These are phyloP conservation scores for Aphelinus atriplicis DNA, from an alignment of 1,140 invertebrate species.

Conservation along the genomic window DNA sequence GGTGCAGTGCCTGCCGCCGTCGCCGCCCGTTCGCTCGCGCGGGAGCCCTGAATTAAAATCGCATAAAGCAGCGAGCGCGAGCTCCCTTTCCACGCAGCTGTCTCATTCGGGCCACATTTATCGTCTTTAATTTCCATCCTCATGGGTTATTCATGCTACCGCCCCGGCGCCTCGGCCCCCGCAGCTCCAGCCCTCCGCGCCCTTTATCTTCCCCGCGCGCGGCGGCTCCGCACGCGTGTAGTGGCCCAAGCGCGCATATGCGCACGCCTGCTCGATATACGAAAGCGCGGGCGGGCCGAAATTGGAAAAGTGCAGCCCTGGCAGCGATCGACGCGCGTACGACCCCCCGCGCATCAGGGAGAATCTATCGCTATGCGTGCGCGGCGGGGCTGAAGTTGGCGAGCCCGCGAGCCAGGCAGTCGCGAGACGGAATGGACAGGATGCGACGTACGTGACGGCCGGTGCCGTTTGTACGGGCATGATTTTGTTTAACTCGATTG, in stretches of 20 bases:
- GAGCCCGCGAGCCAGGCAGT: too few relatives aligned
- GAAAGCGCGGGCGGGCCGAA: too few relatives aligned
- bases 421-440: too few relatives aligned
- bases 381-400: too few relatives aligned
- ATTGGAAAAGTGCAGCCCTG: too few relatives aligned
- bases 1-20: neutral
- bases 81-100: slow-evolving; percentile 50
- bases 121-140: slow-evolving; percentile 63
- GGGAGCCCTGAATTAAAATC: slow-evolving; percentile 56
- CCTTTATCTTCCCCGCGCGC: neutral
- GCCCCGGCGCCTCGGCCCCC: too few relatives aligned
- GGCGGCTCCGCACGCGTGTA: neutral
- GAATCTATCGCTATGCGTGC: too few relatives aligned
- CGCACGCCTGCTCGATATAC: neutral
- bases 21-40: neutral
- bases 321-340: too few relatives aligned
- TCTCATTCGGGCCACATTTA: slow-evolving; percentile 58
- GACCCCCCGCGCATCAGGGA: too few relatives aligned
- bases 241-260: neutral
- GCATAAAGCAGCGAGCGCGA: slow-evolving; percentile 52
- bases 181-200: neutral
- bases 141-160: slow-evolving; percentile 59
- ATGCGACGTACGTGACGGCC: too few relatives aligned
- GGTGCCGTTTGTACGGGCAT: too few relatives aligned
- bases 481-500: too few relatives aligned